Evolutionary conservation across 2,888 invertebrate species (phyloP).

Genomic region (Sarcophaga variegata): DNA sequence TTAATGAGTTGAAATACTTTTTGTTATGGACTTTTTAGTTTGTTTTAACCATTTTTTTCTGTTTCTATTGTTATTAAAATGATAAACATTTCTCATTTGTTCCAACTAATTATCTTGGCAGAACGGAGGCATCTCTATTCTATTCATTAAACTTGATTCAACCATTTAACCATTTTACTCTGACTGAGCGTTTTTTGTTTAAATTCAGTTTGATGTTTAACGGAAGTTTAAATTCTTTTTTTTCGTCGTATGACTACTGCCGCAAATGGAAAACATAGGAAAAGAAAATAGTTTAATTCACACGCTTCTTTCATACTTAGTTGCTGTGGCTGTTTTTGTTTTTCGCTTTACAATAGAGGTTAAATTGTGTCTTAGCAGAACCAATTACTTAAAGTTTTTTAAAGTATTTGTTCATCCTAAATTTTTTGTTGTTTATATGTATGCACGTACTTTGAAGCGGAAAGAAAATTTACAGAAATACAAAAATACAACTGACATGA

Average conservation of each 20-base stretch:
- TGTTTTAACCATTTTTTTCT: conserved; percentile 6
- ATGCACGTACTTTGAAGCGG: conserved; percentile 19
- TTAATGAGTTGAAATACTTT: conserved; percentile 14
- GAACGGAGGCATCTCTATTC: conserved; percentile 14
- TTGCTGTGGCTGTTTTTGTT: neutral
- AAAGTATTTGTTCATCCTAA: neutral
- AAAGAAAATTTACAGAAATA: neutral
- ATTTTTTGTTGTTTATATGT: neutral
- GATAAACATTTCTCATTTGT: neutral
- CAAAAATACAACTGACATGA: conserved; percentile 9
- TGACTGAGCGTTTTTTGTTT: neutral
- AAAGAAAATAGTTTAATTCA: conserved; percentile 43
- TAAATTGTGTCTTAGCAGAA: conserved; percentile 46
- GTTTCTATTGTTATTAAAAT: conserved; percentile 27
- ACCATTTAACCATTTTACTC: conserved; percentile 3
- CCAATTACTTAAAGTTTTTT: conserved; percentile 21
- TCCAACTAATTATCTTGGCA: conserved; percentile 27
- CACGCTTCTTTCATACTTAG: conserved; percentile 45
- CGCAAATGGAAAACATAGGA: neutral
- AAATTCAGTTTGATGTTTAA: conserved; percentile 50
- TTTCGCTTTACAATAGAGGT: conserved; percentile 24
- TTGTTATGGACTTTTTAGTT: neutral
- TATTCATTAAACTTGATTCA: neutral
- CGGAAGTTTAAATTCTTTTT: conserved; percentile 56
- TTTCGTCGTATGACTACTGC: neutral